phyloP scores from a whole-genome alignment of 2,888 invertebrate genomes.

The Diarsia rubi region DNA sequence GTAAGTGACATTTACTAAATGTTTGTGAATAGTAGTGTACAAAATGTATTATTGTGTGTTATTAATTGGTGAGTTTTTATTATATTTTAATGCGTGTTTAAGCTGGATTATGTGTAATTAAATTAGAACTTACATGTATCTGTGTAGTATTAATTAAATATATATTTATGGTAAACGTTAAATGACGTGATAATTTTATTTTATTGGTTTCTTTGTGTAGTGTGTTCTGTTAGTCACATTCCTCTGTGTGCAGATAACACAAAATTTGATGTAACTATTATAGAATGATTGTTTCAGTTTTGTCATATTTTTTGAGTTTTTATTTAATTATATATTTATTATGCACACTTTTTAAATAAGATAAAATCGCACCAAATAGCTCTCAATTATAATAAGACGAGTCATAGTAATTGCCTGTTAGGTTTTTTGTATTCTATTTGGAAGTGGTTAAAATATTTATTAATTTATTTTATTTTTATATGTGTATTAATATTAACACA shows the following conservation, averaged over 20 bases:
- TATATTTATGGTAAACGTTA: background rate
- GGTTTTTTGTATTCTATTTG: too few relatives aligned
- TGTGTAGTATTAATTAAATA: background rate
- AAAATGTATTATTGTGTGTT: slow-evolving; percentile 74
- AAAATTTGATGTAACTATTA: background rate
- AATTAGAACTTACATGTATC: background rate
- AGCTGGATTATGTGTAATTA: background rate
- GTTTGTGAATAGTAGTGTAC: slow-evolving; percentile 58
- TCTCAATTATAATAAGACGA: too few relatives aligned
- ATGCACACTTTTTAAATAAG: too few relatives aligned
- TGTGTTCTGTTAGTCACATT: background rate
- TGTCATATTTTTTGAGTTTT: background rate
- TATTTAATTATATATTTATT: too few relatives aligned
- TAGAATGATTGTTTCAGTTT: background rate
- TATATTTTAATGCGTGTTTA: slow-evolving; percentile 31
- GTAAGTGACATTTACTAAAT: slow-evolving; percentile 74
- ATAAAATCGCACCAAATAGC: too few relatives aligned
- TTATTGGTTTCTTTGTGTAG: background rate
- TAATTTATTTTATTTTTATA: too few relatives aligned
- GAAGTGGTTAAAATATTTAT: too few relatives aligned
- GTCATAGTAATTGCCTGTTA: too few relatives aligned
- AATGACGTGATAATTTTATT: slow-evolving; percentile 4
- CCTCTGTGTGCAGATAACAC: background rate
- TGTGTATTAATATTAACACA: too few relatives aligned
- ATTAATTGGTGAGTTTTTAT: slow-evolving; percentile 78